phyloP scores from a whole-genome alignment of 1,140 invertebrate genomes.

The Apocrypta bakeri region DNA sequence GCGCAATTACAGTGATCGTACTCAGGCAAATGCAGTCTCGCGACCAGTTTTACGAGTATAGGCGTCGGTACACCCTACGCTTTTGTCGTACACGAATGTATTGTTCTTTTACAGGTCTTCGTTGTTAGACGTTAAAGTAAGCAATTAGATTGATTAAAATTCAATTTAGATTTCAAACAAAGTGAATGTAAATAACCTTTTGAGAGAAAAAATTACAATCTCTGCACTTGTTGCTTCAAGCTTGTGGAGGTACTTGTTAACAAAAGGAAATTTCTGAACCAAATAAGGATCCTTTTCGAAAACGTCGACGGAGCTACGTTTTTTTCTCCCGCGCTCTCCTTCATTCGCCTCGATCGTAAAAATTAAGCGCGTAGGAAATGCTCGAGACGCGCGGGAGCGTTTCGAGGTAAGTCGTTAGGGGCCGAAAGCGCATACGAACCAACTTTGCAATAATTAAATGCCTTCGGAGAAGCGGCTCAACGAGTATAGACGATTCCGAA shows the following conservation, averaged over 20 bases:
- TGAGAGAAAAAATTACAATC: too few species aligned
- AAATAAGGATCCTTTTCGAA: background rate
- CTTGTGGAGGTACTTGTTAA: too few species aligned
- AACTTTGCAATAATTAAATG: slow-evolving; percentile 33
- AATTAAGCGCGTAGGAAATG: slow-evolving; percentile 29
- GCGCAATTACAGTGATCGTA: slow-evolving; percentile 61
- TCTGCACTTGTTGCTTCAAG: too few species aligned
- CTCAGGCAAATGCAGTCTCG: slow-evolving; percentile 34
- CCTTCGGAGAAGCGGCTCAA: background rate
- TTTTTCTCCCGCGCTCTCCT: background rate
- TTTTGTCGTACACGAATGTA: too few species aligned
- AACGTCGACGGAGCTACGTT: background rate
- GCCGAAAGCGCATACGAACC: background rate
- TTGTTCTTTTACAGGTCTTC: too few species aligned
- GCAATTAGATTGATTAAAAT: too few species aligned
- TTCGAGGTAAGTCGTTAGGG: slow-evolving; percentile 25
- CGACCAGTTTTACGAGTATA: slow-evolving; percentile 54
- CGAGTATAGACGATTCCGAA: background rate
- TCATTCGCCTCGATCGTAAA: slow-evolving; percentile 20
- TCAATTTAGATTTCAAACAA: too few species aligned
- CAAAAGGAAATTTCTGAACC: background rate
- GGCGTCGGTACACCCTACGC: too few species aligned
- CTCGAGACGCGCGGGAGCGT: background rate
- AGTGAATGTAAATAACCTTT: too few species aligned
- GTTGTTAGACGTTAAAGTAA: too few species aligned